Evolutionary conservation across 2,888 invertebrate species (phyloP), one percentile per base, ranked within the genome.

Genomic region (Electrophaes corylata): DNA sequence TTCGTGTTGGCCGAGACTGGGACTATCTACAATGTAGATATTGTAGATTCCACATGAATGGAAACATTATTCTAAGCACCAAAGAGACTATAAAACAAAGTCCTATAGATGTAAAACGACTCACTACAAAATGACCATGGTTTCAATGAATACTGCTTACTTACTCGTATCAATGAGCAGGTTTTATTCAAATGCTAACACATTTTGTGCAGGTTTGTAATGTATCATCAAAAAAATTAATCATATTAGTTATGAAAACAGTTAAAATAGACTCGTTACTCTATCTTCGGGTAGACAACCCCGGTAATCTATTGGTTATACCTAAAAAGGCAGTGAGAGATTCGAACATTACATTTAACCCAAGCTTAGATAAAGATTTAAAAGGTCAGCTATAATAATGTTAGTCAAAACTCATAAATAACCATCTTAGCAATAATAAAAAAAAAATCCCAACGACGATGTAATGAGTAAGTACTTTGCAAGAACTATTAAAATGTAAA

Each of bases 11-110:
- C 54, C 12, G n/a, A 18, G 41, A n/a, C 43, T 37, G 18, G 16
- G 1, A 16, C 37, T 1, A 37, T 37, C 16, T 16, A 37, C 37
- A 37, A 16, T 37, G 37, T 8, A 35, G 35, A 35, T 35, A 35
- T 6, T 12, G n/a, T 20, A 11, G 40, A 37, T 35, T 26, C n/a
- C 8, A 33, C 43, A 49, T 49, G 55, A 49, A 56, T 49, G 43
- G 37, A 14, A 48, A 37, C 26, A 31, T 56, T 20, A 31, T 56
- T 20, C 19, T 40, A 14, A 23, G 5, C 11, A 40, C 40, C n/a
- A 19, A 18, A 37, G 10, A 11, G 20, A 20, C 19, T 20, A 23
- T 41, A 20, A 20, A 23, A 41, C 12, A 8, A n/a, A 37, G 14
- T 14, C 4, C 8, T 14, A n/a, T 20, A 20, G 12, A 16, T 37